These are phyloP conservation scores for Ephestia elutella DNA, from an alignment of 1,140 invertebrate genomes.

Conservation along the genomic window DNA sequence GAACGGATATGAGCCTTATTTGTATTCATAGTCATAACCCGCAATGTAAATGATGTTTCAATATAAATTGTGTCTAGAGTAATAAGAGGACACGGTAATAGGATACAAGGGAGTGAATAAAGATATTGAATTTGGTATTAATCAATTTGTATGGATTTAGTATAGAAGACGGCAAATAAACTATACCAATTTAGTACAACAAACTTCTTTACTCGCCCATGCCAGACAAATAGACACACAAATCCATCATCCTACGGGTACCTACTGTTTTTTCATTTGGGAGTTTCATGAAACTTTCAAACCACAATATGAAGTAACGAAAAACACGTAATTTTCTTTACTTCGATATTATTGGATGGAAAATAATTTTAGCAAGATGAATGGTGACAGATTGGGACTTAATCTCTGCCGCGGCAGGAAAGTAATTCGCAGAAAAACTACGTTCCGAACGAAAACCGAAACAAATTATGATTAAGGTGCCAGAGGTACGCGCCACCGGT, in stretches of 20 bases:
- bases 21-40: neutral
- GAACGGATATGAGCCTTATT: neutral
- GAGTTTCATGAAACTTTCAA: too few species aligned
- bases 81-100: neutral
- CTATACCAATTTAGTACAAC: too few species aligned
- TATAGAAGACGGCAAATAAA: too few species aligned
- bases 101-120: neutral
- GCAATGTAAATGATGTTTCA: neutral
- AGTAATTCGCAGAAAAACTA: neutral
- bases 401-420: neutral
- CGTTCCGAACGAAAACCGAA: neutral
- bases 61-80: conserved; percentile 3
- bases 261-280: too few species aligned
- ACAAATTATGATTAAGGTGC: neutral
- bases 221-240: too few species aligned
- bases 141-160: neutral
- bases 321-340: too few species aligned
- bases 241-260: too few species aligned
- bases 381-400: neutral
- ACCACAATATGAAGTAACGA: too few species aligned
- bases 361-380: neutral
- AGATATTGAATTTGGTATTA: neutral
- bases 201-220: too few species aligned
- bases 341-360: too few species aligned
- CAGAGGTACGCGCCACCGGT: neutral